These are phyloP conservation scores for Neopelma chrysocephalum DNA, from an alignment of 2,797 vertebrate genomes.

Conservation along the genomic window DNA sequence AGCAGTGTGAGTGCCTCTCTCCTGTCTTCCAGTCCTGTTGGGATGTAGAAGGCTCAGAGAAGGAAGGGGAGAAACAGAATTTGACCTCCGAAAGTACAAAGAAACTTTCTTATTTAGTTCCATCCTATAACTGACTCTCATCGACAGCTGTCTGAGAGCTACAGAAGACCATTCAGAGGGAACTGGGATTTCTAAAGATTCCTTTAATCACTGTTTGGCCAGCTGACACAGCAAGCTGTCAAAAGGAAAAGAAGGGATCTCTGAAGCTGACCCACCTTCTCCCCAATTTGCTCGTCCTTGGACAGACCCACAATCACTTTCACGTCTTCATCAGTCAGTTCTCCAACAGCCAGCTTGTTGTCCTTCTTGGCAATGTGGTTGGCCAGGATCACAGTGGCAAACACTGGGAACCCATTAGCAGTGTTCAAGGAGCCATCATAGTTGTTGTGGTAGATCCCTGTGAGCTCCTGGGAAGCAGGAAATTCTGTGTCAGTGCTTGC, in stretches of 20 bases:
- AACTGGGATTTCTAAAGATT: not conserved
- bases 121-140: not conserved
- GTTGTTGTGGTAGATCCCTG: constrained; percentile 98
- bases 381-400: constrained; percentile 95
- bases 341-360: constrained; percentile 87
- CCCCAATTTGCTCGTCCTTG: constrained; percentile 93
- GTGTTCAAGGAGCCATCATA: constrained; percentile 97
- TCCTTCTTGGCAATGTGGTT: constrained; percentile 92
- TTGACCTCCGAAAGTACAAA: not conserved
- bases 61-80: not conserved
- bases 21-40: not conserved
- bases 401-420: constrained; percentile 94
- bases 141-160: not conserved
- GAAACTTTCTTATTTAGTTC: not conserved
- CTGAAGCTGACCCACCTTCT: constrained; percentile 81
- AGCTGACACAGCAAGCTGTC: not conserved
- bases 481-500: not conserved
- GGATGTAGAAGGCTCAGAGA: not conserved
- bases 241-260: not conserved
- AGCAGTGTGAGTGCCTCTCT: not conserved
- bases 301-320: constrained; percentile 90
- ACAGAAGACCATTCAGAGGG: not conserved
- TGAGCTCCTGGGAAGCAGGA: constrained; percentile 85
- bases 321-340: constrained; percentile 94
- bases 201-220: not conserved